Conservation (phyloP, 2,888 invertebrate species). For the Odontothrips loti region DNA sequence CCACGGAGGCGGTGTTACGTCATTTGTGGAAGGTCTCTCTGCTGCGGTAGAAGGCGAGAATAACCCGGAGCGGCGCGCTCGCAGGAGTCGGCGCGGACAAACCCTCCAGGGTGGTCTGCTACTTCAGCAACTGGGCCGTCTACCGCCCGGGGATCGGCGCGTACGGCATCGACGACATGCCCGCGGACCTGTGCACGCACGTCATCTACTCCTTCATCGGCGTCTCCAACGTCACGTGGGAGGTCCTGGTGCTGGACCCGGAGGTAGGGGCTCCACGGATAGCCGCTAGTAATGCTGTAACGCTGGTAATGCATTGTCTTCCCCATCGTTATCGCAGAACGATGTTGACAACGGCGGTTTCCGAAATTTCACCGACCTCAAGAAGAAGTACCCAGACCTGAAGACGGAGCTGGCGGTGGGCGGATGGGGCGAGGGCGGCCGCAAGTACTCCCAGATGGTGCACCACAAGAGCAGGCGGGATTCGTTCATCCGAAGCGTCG, state of each 20-base stretch:
- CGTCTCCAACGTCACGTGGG: slow-evolving; percentile 70
- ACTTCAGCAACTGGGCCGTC: slow-evolving; percentile 79
- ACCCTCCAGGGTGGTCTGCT: slow-evolving; percentile 53
- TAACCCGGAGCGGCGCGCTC: background rate
- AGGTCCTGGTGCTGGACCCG: slow-evolving; percentile 73
- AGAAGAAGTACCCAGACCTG: slow-evolving; percentile 63
- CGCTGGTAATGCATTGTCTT: too few relatives aligned
- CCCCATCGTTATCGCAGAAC: too few relatives aligned
- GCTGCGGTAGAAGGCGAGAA: too few relatives aligned
- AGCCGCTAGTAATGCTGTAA: too few relatives aligned
- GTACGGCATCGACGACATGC: slow-evolving; percentile 80
- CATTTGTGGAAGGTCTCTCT: too few relatives aligned
- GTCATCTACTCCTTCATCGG: slow-evolving; percentile 86
- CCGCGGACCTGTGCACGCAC: slow-evolving; percentile 78
- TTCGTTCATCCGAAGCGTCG: slow-evolving; percentile 68
- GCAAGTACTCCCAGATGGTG: slow-evolving; percentile 80
- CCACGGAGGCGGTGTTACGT: too few relatives aligned
- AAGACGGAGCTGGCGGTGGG: slow-evolving; percentile 80
- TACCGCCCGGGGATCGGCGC: slow-evolving; percentile 76
- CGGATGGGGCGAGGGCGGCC: slow-evolving; percentile 87
- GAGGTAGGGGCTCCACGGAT: too few relatives aligned
- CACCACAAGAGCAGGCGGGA: slow-evolving; percentile 63
- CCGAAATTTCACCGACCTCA: slow-evolving; percentile 70
- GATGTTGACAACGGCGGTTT: slow-evolving; percentile 73
- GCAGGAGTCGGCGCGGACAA: slow-evolving; percentile 32